Conservation (phyloP, 92 coral and sea anemone genomes). For the Parazoanthus darwini region DNA sequence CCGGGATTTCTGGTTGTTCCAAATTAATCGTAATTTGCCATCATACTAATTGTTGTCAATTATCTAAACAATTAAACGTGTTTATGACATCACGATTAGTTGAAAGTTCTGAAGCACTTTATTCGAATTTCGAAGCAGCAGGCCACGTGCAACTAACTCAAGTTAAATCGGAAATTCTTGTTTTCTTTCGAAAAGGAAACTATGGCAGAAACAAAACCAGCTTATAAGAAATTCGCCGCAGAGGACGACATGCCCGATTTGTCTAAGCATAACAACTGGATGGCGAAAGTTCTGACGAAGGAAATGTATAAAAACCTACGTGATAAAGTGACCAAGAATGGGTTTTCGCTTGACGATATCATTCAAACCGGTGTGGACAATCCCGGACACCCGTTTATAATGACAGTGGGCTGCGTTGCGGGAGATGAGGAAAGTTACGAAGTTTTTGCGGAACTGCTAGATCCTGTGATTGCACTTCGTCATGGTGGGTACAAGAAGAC, state of each 20-base stretch:
- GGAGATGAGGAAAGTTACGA: constrained; percentile 95
- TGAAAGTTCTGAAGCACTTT: neutral
- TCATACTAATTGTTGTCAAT: neutral
- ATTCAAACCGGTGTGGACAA: constrained; percentile 98
- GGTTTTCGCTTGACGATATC: constrained; percentile 84
- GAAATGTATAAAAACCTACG: constrained; percentile 82
- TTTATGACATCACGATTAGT: neutral
- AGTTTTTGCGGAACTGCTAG: constrained; percentile 84
- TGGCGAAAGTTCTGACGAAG: constrained; percentile 93
- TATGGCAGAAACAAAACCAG: constrained; percentile 71
- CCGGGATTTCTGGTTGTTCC: no score
- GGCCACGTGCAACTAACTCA: neutral
- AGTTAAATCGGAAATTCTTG: neutral
- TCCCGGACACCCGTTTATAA: constrained; percentile 96
- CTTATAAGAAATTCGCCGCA: constrained; percentile 83
- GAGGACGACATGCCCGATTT: constrained; percentile 90
- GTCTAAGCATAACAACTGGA: constrained; percentile 88
- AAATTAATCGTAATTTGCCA: no score
- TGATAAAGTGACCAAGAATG: constrained; percentile 86
- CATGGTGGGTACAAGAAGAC: constrained; percentile 92
- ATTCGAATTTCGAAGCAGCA: neutral
- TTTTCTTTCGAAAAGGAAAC: neutral
- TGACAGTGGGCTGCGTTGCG: constrained; percentile 99
- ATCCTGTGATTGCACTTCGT: constrained; percentile 85
- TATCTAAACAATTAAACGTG: neutral